Percentiles rank a stretch among this genome's conserved stretches.
Conservation (phyloP, 2,797 vertebrate species). For the Cyclopterus lumpus region DNA sequence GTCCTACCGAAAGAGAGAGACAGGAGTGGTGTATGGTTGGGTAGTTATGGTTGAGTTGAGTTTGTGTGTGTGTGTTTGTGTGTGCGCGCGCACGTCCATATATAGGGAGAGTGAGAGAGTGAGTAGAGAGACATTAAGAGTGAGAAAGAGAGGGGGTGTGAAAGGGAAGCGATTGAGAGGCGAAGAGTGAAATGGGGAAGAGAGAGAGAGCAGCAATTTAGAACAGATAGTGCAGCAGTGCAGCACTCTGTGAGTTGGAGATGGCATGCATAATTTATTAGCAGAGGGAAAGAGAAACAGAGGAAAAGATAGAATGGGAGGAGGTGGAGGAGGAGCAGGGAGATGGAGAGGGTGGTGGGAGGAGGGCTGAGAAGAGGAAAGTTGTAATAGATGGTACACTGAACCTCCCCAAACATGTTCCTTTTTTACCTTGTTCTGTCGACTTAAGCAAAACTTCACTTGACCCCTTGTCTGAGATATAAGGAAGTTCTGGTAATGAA, state of each 20-base stretch:
- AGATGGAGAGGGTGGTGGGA: constrained; percentile 59
- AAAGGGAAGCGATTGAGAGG: constrained; percentile 70
- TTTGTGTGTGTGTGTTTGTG: constrained; percentile 54
- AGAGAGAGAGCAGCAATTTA: constrained; percentile 79
- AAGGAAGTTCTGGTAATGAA: background rate
- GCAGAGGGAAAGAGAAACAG: constrained; percentile 81
- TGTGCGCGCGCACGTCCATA: constrained; percentile 41
- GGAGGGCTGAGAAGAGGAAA: constrained; percentile 59
- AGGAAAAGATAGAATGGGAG: constrained; percentile 72
- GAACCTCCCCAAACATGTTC: constrained; percentile 39
- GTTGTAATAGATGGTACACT: constrained; percentile 59
- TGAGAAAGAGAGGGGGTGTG: constrained; percentile 59
- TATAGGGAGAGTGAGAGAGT: constrained; percentile 52
- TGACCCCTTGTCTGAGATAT: constrained; percentile 20
- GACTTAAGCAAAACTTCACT: constrained; percentile 34
- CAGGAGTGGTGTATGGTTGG: constrained; percentile 60
- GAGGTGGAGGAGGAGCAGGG: constrained; percentile 50
- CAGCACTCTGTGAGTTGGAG: constrained; percentile 85
- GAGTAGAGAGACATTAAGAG: constrained; percentile 74
- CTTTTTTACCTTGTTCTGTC: constrained; percentile 17
- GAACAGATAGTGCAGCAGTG: constrained; percentile 89
- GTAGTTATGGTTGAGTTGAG: constrained; percentile 61
- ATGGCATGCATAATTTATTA: constrained; percentile 88
- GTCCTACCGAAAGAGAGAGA: constrained; percentile 85
- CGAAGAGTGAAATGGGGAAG: constrained; percentile 69